Conservation (phyloP, 2,113 vertebrate species). For the Bubo scandiacus region DNA sequence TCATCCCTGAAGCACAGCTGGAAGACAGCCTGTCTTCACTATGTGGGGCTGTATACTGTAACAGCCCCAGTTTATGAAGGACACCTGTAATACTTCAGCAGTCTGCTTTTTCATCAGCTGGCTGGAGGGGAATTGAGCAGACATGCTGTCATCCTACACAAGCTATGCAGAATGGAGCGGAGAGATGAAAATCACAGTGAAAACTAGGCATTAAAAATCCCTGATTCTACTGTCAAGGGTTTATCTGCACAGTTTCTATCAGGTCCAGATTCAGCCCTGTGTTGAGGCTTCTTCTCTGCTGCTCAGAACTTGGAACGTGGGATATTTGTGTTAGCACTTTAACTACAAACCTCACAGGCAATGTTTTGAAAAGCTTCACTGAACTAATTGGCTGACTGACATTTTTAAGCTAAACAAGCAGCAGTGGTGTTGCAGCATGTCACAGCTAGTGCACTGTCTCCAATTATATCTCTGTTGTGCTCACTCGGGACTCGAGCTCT, state of each 20-base stretch:
- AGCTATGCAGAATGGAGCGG: background rate
- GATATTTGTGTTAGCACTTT: background rate
- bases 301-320: background rate
- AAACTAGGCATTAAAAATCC: background rate
- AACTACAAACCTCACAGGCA: background rate
- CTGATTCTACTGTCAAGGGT: background rate
- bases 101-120: background rate
- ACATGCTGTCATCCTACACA: background rate
- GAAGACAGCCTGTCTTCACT: background rate
- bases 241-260: background rate
- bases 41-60: background rate
- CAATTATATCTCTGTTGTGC: background rate
- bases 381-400: background rate
- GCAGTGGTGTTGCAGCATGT: background rate
- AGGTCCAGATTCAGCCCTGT: background rate
- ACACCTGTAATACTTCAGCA: background rate
- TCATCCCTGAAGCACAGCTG: background rate
- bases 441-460: background rate
- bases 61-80: background rate
- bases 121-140: background rate
- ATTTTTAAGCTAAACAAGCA: constrained; percentile 8
- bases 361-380: background rate
- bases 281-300: background rate
- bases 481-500: background rate
- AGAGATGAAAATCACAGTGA: background rate